Conservation (phyloP, 1,140 invertebrate species). For the Ctenoplectra terminalis region DNA sequence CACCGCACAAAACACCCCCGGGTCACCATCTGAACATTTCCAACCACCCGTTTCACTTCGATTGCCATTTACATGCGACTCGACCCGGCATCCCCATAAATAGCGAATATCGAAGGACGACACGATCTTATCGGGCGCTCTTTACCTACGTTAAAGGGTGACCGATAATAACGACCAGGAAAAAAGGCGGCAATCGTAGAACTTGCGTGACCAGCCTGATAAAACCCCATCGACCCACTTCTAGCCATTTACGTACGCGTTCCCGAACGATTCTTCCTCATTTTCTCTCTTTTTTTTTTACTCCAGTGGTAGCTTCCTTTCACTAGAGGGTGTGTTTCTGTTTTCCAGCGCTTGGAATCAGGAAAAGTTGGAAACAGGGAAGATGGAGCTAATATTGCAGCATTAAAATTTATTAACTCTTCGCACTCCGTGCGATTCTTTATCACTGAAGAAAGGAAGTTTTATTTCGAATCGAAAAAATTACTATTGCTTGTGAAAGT, state of each 20-base stretch:
- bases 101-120: conserved; percentile 22
- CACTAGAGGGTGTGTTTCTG: no score
- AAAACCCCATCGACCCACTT: conserved; percentile 53
- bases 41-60: no score
- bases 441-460: no score
- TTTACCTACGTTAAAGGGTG: conserved; percentile 27
- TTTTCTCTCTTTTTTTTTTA: no score
- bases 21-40: not conserved
- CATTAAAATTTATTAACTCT: no score
- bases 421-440: no score
- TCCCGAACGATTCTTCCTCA: not conserved
- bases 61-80: conserved; percentile 24
- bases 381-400: no score
- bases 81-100: not conserved
- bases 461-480: no score
- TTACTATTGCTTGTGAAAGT: no score
- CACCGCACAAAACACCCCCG: not conserved
- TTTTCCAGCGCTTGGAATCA: not conserved
- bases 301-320: not conserved
- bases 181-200: conserved; percentile 42
- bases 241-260: conserved; percentile 42
- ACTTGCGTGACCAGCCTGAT: conserved; percentile 56
- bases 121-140: conserved; percentile 40
- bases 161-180: not conserved
- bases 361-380: not conserved